Conservation (phyloP, 1,140 invertebrate genomes). For the Forficula auricularia region DNA sequence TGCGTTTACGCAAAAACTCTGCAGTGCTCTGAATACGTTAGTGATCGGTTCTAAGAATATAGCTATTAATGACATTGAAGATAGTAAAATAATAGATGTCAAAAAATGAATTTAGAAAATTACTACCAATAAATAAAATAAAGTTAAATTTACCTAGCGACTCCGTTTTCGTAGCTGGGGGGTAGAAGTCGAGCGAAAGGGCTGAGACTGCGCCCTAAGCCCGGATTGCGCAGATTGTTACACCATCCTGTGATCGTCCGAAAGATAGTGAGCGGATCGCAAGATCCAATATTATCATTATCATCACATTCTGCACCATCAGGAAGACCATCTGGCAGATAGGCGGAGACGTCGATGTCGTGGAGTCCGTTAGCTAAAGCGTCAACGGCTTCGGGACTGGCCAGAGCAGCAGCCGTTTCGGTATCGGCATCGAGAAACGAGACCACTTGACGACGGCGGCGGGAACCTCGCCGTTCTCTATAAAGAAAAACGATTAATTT, state of each 20-base stretch:
- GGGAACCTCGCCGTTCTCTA: too few relatives aligned
- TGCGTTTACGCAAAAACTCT: too few relatives aligned
- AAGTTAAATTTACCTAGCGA: too few relatives aligned
- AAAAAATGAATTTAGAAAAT: too few relatives aligned
- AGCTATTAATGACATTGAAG: too few relatives aligned
- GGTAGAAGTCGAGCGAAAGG: slow-evolving; percentile 72
- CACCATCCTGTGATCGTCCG: slow-evolving; percentile 72
- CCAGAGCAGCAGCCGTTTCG: too few relatives aligned
- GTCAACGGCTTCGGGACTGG: slow-evolving; percentile 2
- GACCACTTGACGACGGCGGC: background rate
- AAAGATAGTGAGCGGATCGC: slow-evolving; percentile 64
- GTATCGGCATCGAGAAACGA: background rate
- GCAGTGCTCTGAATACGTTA: too few relatives aligned
- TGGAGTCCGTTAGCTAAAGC: slow-evolving; percentile 24
- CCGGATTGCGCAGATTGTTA: slow-evolving; percentile 76
- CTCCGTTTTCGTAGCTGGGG: slow-evolving; percentile 73
- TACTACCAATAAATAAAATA: too few relatives aligned
- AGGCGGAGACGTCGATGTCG: slow-evolving; percentile 43
- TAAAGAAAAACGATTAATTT: too few relatives aligned
- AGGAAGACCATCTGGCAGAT: slow-evolving; percentile 20
- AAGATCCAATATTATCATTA: slow-evolving; percentile 35
- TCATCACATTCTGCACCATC: slow-evolving; percentile 44
- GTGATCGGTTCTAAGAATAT: too few relatives aligned
- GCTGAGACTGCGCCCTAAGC: slow-evolving; percentile 65
- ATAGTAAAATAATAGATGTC: too few relatives aligned